These are phyloP conservation scores for Hypolimnas misippus DNA, from an alignment of 2,888 invertebrate species.

Conservation along the genomic window DNA sequence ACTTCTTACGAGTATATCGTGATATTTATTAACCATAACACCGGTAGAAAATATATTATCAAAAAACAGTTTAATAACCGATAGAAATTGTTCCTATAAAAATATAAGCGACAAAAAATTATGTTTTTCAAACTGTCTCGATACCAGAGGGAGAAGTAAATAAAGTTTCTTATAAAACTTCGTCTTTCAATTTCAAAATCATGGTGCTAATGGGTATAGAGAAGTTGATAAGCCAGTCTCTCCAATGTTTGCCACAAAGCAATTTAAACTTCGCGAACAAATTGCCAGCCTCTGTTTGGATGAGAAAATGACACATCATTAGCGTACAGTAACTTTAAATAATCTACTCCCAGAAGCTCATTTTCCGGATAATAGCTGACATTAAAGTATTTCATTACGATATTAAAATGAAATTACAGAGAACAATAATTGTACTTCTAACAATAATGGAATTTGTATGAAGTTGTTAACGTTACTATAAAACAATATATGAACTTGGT, in stretches of 20 bases:
- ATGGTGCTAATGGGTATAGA: slow-evolving; percentile 16
- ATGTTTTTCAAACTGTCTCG: no score
- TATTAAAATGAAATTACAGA: neutral
- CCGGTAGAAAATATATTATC: slow-evolving; percentile 19
- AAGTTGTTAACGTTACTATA: neutral
- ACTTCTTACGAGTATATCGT: slow-evolving; percentile 35
- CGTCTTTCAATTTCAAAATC: slow-evolving; percentile 8
- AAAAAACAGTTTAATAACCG: slow-evolving; percentile 20
- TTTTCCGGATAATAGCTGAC: slow-evolving; percentile 5
- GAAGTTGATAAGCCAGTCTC: slow-evolving; percentile 37
- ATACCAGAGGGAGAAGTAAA: neutral
- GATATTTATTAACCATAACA: slow-evolving; percentile 38
- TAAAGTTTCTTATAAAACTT: neutral
- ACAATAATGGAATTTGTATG: neutral
- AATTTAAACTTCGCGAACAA: slow-evolving; percentile 60
- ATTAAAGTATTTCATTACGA: neutral
- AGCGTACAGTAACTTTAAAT: slow-evolving; percentile 9
- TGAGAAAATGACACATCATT: slow-evolving; percentile 40
- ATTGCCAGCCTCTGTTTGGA: slow-evolving; percentile 43
- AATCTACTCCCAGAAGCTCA: neutral
- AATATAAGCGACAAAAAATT: no score
- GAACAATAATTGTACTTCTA: neutral
- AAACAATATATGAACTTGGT: no score
- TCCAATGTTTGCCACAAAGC: slow-evolving; percentile 48
- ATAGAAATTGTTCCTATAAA: no score